Conservation (phyloP, 2,888 invertebrate genomes). For the Pristionchus fissidentatus region DNA sequence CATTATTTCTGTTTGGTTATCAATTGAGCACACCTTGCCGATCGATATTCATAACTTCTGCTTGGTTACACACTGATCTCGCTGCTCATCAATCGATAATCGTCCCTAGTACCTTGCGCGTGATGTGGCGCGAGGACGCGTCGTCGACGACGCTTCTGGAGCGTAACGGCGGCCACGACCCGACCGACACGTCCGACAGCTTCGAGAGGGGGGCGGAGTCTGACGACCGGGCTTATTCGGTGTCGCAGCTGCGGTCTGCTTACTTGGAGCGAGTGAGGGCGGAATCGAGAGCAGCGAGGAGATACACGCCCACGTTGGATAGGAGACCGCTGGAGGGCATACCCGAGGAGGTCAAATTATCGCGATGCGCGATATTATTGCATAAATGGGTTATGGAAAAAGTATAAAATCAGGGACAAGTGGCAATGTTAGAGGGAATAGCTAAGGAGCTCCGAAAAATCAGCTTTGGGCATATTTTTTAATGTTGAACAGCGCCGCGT, state of each 20-base stretch:
- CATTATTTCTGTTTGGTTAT: no score
- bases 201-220: not conserved
- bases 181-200: not conserved
- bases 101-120: not conserved
- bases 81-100: not conserved
- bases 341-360: slow-evolving; percentile 47
- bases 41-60: no score
- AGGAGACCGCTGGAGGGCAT: slow-evolving; percentile 42
- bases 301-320: slow-evolving; percentile 45
- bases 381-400: no score
- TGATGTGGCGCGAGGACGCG: not conserved
- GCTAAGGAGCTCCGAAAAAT: no score
- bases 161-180: slow-evolving; percentile 7
- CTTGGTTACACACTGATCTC: no score
- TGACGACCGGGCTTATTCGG: slow-evolving; percentile 52
- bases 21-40: no score
- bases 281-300: slow-evolving; percentile 27
- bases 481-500: no score
- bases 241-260: slow-evolving; percentile 58
- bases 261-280: slow-evolving; percentile 59
- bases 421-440: no score
- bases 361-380: no score
- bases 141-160: not conserved
- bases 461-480: no score
- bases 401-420: no score